Percentiles rank a stretch among this genome's conserved stretches.
Evolutionary conservation across 92 coral and sea anemone species (phyloP).

Genomic region (Phymanthus crucifer): DNA sequence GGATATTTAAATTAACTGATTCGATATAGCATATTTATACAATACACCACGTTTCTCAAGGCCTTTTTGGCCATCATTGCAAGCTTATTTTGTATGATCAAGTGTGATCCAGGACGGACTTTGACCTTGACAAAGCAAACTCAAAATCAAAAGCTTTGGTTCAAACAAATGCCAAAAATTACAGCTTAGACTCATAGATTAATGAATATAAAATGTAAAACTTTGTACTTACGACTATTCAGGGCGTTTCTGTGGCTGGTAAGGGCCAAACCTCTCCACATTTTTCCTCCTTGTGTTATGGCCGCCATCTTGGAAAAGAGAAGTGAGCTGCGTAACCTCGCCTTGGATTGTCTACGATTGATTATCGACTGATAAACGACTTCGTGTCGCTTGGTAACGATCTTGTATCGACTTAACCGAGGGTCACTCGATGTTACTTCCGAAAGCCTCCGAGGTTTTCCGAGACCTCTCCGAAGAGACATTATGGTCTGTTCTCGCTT

Average conservation of each 20-base stretch:
- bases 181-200: background rate
- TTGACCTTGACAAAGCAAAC: background rate
- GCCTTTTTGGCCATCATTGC: background rate
- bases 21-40: background rate
- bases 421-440: background rate
- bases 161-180: background rate
- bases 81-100: background rate
- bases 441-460: slow-evolving; percentile 19
- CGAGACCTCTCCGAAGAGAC: background rate
- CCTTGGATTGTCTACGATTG: slow-evolving; percentile 51
- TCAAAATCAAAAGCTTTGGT: background rate
- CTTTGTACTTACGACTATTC: slow-evolving; percentile 49
- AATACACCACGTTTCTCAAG: background rate
- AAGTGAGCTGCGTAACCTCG: slow-evolving; percentile 62
- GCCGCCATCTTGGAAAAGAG: slow-evolving; percentile 90
- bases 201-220: background rate
- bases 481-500: slow-evolving; percentile 37
- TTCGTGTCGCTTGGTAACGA: slow-evolving; percentile 3
- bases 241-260: slow-evolving; percentile 49
- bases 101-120: background rate
- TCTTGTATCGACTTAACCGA: background rate
- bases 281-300: slow-evolving; percentile 66
- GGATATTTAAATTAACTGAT: background rate
- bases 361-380: slow-evolving; percentile 2
- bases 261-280: slow-evolving; percentile 71